These are phyloP conservation scores for Linyphia triangularis DNA, from an alignment of 2,888 invertebrate genomes.

Conservation along the genomic window DNA sequence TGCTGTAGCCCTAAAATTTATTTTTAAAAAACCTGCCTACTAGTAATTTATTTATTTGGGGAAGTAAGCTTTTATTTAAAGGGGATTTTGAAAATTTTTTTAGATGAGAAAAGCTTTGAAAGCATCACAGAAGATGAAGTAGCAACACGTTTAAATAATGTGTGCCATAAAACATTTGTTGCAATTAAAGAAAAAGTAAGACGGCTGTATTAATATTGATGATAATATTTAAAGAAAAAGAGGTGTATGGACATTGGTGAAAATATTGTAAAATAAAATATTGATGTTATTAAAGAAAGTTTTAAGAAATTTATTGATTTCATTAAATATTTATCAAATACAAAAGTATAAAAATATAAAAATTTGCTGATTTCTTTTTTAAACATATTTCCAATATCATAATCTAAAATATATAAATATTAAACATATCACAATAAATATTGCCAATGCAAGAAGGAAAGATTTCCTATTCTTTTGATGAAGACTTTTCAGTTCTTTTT, in stretches of 20 bases:
- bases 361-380: background rate
- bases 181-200: background rate
- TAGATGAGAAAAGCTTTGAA: constrained; percentile 35
- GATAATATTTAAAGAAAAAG: too few relatives aligned
- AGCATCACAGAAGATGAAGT: constrained; percentile 18
- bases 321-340: background rate
- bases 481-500: constrained; percentile 26
- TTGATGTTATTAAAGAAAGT: background rate
- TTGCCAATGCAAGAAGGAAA: constrained; percentile 37
- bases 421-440: constrained; percentile 40
- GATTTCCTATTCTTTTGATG: constrained; percentile 40
- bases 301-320: background rate
- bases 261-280: too few relatives aligned
- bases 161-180: constrained; percentile 30
- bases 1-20: too few relatives aligned
- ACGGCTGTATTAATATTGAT: too few relatives aligned
- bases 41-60: too few relatives aligned
- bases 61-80: too few relatives aligned
- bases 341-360: constrained; percentile 1
- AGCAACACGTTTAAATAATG: background rate
- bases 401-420: constrained; percentile 15
- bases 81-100: too few relatives aligned
- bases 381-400: background rate
- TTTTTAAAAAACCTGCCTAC: too few relatives aligned
- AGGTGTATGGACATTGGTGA: too few relatives aligned